Evolutionary conservation across 2,797 vertebrate genomes (phyloP).

Genomic region (Vespertilio murinus): DNA sequence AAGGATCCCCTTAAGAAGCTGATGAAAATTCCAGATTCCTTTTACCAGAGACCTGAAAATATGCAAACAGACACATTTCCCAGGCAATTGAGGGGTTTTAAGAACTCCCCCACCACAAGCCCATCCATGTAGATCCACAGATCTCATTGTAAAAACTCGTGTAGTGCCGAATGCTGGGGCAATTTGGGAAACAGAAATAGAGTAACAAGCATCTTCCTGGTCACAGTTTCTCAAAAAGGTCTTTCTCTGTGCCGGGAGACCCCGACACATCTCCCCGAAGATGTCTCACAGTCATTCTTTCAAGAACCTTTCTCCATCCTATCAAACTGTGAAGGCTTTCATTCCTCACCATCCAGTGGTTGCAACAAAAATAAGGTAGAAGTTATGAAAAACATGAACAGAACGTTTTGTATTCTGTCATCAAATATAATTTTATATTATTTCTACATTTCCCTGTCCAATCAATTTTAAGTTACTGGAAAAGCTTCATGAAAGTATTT

Average conservation of each 20-base stretch:
- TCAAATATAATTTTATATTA: neutral
- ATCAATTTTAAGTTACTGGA: neutral
- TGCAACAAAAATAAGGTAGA: neutral
- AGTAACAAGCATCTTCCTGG: neutral
- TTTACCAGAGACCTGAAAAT: neutral
- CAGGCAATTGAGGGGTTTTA: neutral
- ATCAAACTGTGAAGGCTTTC: neutral
- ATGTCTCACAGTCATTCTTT: neutral
- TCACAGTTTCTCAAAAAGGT: neutral
- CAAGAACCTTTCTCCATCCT: neutral
- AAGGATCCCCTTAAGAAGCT: conserved; percentile 4
- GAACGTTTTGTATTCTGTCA: neutral
- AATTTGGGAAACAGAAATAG: neutral
- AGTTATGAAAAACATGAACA: neutral
- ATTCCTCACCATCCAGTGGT: neutral
- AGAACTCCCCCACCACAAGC: neutral
- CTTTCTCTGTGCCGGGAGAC: neutral
- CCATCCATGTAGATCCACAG: neutral
- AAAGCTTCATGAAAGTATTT: neutral
- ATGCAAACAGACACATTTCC: neutral
- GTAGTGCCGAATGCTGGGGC: too few relatives aligned
- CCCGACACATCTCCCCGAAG: neutral
- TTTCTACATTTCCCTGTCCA: neutral
- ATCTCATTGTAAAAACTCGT: neutral
- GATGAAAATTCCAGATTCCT: neutral